Conservation (phyloP, 2,888 invertebrate genomes). For the Hoplodrina ambigua region DNA sequence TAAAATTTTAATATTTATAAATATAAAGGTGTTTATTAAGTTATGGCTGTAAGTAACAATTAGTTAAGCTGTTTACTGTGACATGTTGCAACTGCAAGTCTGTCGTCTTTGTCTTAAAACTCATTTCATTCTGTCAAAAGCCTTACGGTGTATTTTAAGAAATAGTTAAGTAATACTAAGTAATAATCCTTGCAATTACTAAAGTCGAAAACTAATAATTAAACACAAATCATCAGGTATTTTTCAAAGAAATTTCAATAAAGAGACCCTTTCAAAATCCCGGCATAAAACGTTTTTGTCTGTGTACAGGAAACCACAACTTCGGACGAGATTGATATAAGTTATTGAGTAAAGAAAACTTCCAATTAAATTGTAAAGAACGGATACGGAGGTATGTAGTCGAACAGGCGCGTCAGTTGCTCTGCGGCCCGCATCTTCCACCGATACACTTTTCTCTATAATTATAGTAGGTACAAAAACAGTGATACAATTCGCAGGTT, state of each 20-base stretch:
- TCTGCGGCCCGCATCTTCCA: slow-evolving; percentile 72
- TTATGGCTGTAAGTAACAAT: too few relatives aligned
- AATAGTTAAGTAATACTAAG: background rate
- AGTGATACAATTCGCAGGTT: slow-evolving; percentile 71
- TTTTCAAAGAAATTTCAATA: slow-evolving; percentile 26
- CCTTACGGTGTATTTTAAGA: background rate
- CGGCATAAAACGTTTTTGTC: slow-evolving; percentile 46
- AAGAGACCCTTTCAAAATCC: slow-evolving; percentile 45
- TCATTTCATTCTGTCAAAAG: background rate
- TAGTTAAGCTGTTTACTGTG: too few relatives aligned
- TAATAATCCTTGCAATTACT: slow-evolving; percentile 9
- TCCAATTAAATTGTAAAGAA: slow-evolving; percentile 74
- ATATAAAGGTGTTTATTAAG: too few relatives aligned
- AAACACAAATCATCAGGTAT: slow-evolving; percentile 4
- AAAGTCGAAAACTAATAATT: slow-evolving; percentile 12
- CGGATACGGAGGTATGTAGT: slow-evolving; percentile 66
- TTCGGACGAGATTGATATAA: slow-evolving; percentile 74
- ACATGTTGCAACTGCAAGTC: slow-evolving; percentile 1
- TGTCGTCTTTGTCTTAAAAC: background rate
- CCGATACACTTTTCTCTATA: slow-evolving; percentile 75
- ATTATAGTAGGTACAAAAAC: slow-evolving; percentile 76
- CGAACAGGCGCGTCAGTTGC: slow-evolving; percentile 72
- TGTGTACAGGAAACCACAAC: slow-evolving; percentile 74
- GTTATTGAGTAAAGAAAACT: slow-evolving; percentile 77
- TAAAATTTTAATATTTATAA: too few relatives aligned